Conservation (phyloP, 2,113 vertebrate species). For the Alectura lathami region DNA sequence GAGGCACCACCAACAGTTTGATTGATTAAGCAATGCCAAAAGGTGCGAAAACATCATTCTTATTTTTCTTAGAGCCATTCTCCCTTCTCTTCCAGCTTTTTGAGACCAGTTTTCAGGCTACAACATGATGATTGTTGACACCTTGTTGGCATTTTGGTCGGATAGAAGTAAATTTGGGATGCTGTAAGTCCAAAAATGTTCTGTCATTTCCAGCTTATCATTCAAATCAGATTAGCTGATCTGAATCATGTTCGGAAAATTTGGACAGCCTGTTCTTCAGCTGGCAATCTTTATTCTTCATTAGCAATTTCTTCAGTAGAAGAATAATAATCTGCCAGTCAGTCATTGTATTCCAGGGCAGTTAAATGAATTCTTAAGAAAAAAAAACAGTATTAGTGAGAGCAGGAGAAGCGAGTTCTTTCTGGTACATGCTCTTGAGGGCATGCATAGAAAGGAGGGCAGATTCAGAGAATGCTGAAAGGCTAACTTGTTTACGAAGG, state of each 20-base stretch:
- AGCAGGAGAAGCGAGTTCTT: not conserved
- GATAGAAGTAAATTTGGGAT: not conserved
- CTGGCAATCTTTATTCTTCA: not conserved
- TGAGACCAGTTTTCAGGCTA: not conserved
- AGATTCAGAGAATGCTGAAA: not conserved
- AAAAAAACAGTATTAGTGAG: not conserved
- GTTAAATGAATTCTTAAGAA: conserved; percentile 30
- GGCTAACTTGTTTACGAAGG: not conserved
- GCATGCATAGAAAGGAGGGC: not conserved
- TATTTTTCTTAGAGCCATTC: not conserved
- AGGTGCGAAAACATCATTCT: not conserved
- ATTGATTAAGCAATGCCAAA: not conserved
- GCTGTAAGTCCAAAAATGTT: not conserved
- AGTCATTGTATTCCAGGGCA: not conserved
- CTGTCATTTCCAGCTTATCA: not conserved
- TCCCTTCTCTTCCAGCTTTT: not conserved
- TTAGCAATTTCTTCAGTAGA: not conserved
- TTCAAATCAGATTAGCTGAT: not conserved
- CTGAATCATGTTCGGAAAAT: not conserved
- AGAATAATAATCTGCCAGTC: not conserved
- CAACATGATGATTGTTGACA: not conserved
- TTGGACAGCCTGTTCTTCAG: not conserved
- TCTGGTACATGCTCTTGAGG: not conserved
- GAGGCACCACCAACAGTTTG: not conserved
- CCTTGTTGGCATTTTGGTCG: not conserved